phyloP scores from a whole-genome alignment of 1,140 invertebrate genomes.

The Physella acuta region DNA sequence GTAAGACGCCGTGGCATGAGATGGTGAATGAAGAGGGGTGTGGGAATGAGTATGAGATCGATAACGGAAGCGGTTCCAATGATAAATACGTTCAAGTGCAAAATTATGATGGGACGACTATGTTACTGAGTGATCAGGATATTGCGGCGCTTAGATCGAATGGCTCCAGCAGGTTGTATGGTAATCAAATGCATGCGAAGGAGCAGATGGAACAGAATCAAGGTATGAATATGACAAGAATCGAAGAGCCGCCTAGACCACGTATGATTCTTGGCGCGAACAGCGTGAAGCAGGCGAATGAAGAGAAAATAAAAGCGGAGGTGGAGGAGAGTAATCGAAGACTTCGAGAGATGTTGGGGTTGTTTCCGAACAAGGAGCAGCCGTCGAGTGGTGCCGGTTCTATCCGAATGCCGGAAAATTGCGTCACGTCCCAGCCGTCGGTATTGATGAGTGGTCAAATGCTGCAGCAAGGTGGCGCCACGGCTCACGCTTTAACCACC shows the following conservation, averaged over 20 bases:
- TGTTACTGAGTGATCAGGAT: constrained; percentile 10
- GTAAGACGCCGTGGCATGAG: constrained; percentile 17
- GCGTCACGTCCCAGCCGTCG: background rate
- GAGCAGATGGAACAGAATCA: constrained; percentile 9
- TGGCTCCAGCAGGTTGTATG: background rate
- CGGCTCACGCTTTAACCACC: background rate
- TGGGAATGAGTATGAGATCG: background rate
- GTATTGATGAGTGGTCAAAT: background rate
- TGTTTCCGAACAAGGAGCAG: constrained; percentile 8
- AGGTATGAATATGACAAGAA: background rate
- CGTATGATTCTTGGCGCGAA: constrained; percentile 22
- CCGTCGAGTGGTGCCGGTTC: background rate
- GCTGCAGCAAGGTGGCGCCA: background rate
- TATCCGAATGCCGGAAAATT: constrained; percentile 7
- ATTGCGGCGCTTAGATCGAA: background rate
- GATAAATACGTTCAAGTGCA: constrained; percentile 9
- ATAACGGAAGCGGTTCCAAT: background rate
- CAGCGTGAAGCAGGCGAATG: constrained; percentile 8
- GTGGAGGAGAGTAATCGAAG: constrained; percentile 21
- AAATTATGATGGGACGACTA: background rate
- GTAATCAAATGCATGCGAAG: background rate
- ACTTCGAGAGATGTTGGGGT: constrained; percentile 16
- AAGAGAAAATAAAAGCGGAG: constrained; percentile 8
- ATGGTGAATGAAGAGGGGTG: background rate
- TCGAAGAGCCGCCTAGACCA: background rate